Base-by-base conservation (phyloP, 2,113 vertebrate species). In the Isichthys henryi region DNA sequence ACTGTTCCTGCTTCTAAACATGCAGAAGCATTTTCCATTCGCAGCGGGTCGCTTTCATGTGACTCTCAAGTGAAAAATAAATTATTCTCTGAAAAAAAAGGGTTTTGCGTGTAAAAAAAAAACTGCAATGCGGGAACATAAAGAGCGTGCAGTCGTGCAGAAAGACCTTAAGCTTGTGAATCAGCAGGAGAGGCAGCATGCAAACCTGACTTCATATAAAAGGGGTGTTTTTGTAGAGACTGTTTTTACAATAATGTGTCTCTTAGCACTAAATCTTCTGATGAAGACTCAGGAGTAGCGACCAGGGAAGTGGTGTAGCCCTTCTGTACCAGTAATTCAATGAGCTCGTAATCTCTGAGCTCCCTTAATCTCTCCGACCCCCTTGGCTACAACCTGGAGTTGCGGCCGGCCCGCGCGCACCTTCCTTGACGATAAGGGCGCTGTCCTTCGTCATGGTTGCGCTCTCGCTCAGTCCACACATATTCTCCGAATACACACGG, bases 401-500 rank as follows among this genome's bases (percentile, higher is more conserved):
- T 35, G 5, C 45, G 0, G 84, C 49, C 19, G 31, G 5, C 21
- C 27, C 10, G 39, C 74, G 90, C 86, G 91, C 94, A 99, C 98
- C 98, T 87, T 99, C 97, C 93, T 99, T 99, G 82, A 97, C 95
- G 19, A 99, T 99, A 92, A 99, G 88, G 1, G 98, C 98, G 0
- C 96, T 97, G 91, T 99, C 97, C 93, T 96, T 98, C 66, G 98
- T 99, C 95, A 96, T 95, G 0, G 98, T 99, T 0, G 97, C 98
- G 0, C 95, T 93, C 94, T 99, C 97, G 0, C 98, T 99, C 90
- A 97, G 96, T 89, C 98, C 98, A 0, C 98, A 98, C 97, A 99
- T 99, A 92, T 99, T 99, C 92, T 99, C 98, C 1, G 98, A 94
- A 43, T 96, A 99, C 93, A 99, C 93, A 45, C 98, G 96, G 96